Percentiles rank a stretch among this genome's conserved stretches.
Conservation (phyloP, 2,113 vertebrate genomes). For the Nothocercus nigrocapillus region DNA sequence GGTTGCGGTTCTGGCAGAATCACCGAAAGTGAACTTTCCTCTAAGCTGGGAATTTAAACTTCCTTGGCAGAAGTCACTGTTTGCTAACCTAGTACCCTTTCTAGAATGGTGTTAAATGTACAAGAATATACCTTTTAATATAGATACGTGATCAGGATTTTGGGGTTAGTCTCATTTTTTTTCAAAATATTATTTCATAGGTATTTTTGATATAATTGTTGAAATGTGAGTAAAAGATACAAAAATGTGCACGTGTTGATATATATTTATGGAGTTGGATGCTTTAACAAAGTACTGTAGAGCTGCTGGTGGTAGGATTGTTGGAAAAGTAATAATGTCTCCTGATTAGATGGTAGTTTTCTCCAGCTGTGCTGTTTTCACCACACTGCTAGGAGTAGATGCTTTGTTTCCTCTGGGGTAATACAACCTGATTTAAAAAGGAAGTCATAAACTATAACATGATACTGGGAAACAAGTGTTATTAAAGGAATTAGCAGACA, state of each 20-base stretch:
- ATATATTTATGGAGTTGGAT: background rate
- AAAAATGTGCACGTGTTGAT: no score
- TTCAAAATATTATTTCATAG: background rate
- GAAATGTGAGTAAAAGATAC: background rate
- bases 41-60: background rate
- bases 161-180: background rate
- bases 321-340: constrained; percentile 55
- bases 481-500: constrained; percentile 51
- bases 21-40: background rate
- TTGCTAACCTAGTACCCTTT: background rate
- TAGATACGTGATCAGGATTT: background rate
- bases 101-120: background rate
- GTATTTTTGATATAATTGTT: background rate
- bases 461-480: constrained; percentile 19
- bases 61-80: background rate
- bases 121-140: background rate
- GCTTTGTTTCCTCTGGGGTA: constrained; percentile 43
- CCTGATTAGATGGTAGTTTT: constrained; percentile 17
- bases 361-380: constrained; percentile 56
- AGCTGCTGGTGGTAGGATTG: constrained; percentile 4
- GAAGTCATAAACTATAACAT: constrained; percentile 57
- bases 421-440: constrained; percentile 57
- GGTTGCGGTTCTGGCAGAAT: background rate
- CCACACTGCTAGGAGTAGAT: background rate
- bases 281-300: background rate